phyloP scores from a whole-genome alignment of 1,140 invertebrate genomes.

The Frieseomelitta varia region DNA sequence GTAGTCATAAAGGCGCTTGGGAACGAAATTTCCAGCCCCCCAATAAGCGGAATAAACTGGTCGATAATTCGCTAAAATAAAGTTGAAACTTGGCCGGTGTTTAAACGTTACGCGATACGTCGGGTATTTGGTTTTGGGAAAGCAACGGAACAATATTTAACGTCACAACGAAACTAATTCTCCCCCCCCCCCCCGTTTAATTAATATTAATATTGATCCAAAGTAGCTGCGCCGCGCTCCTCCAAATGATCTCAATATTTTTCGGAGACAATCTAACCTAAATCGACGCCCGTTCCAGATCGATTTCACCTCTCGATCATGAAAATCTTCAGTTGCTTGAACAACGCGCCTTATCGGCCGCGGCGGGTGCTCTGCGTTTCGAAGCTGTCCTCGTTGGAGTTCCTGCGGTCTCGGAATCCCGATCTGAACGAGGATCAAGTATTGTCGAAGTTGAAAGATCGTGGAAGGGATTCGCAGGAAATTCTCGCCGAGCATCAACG shows the following conservation, averaged over 20 bases:
- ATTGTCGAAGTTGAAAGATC: constrained; percentile 16
- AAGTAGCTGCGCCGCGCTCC: too few species aligned
- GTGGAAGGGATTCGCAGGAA: constrained; percentile 29
- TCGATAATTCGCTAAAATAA: constrained; percentile 11
- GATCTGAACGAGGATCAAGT: constrained; percentile 38
- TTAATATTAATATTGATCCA: constrained; percentile 29
- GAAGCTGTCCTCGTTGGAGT: constrained; percentile 46
- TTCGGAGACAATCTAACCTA: constrained; percentile 14
- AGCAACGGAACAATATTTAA: constrained; percentile 28
- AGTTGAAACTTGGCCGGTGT: background rate
- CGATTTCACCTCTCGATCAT: background rate
- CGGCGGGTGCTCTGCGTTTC: constrained; percentile 41
- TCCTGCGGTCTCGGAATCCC: constrained; percentile 8
- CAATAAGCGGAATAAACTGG: background rate
- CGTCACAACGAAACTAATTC: constrained; percentile 23
- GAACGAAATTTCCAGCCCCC: background rate
- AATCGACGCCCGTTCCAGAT: background rate
- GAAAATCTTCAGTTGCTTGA: constrained; percentile 27
- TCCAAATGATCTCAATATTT: background rate
- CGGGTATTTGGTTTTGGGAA: constrained; percentile 2
- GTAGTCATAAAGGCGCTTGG: background rate
- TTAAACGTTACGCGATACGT: background rate
- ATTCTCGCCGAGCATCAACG: constrained; percentile 48
- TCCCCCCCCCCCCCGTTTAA: background rate
- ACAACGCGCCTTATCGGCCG: constrained; percentile 12